phyloP scores from a whole-genome alignment of 2,113 vertebrate species.

The Merops nubicus region DNA sequence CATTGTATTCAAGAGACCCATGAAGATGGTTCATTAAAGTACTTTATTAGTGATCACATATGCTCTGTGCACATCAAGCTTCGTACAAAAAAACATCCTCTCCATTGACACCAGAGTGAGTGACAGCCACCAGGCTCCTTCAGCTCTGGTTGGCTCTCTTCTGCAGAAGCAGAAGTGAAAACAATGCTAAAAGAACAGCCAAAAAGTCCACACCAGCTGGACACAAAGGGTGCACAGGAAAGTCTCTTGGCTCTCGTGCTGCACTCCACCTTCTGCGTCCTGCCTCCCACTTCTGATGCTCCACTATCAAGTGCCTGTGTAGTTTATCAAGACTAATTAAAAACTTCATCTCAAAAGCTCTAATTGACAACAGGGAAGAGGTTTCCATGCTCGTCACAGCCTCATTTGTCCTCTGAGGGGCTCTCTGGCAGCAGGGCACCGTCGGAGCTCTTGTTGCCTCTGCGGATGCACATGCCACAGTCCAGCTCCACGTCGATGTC shows the following conservation, averaged over 20 bases:
- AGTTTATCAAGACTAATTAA: not conserved
- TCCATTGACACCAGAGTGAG: not conserved
- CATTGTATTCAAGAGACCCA: not conserved
- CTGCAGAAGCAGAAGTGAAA: not conserved
- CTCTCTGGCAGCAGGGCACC: not conserved
- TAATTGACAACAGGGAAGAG: not conserved
- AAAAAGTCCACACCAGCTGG: not conserved
- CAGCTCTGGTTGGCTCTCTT: not conserved
- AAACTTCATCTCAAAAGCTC: not conserved
- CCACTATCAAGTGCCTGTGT: not conserved
- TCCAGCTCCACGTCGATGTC: slow-evolving; percentile 57
- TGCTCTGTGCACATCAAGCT: not conserved
- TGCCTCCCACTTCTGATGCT: not conserved
- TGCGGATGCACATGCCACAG: slow-evolving; percentile 31
- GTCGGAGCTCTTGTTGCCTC: not conserved
- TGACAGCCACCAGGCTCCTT: not conserved
- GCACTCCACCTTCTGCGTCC: rapidly evolving
- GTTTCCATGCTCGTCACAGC: not conserved
- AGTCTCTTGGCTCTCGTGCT: not conserved
- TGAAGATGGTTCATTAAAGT: not conserved
- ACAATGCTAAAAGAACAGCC: not conserved
- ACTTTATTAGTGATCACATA: slow-evolving; percentile 12
- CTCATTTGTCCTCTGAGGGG: slow-evolving; percentile 19
- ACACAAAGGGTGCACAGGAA: not conserved
- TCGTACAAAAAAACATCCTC: not conserved